phyloP scores from a whole-genome alignment of 2,888 invertebrate species.

The Phengaris arion region DNA sequence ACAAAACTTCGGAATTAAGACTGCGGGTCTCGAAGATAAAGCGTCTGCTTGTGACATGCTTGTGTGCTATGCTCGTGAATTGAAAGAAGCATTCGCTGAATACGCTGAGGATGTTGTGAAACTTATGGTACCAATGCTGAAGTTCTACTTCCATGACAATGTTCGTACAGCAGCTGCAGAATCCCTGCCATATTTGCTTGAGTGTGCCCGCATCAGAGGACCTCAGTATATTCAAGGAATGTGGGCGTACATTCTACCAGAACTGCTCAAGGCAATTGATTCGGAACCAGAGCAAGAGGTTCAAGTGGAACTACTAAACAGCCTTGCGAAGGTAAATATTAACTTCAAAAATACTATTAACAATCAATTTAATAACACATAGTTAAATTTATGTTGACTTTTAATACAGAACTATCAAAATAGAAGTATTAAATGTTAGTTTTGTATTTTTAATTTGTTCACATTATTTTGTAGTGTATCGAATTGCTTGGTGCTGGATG shows the following conservation, averaged over 20 bases:
- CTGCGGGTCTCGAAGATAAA: slow-evolving; percentile 95
- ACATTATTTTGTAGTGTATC: slow-evolving; percentile 82
- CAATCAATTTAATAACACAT: too few relatives aligned
- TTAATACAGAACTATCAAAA: not conserved
- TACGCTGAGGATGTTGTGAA: slow-evolving; percentile 85
- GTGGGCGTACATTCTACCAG: slow-evolving; percentile 94
- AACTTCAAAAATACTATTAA: too few relatives aligned
- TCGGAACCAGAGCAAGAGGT: slow-evolving; percentile 95
- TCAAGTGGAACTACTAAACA: slow-evolving; percentile 88
- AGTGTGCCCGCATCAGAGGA: slow-evolving; percentile 92
- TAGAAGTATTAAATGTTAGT: not conserved
- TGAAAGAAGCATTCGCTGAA: slow-evolving; percentile 87
- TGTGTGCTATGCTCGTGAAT: slow-evolving; percentile 95
- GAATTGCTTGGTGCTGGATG: slow-evolving; percentile 92
- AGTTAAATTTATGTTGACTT: too few relatives aligned
- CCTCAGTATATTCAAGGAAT: slow-evolving; percentile 83
- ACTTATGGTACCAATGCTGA: slow-evolving; percentile 92
- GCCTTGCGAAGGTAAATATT: slow-evolving; percentile 83
- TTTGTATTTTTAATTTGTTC: not conserved
- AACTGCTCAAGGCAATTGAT: slow-evolving; percentile 91
- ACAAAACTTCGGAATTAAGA: slow-evolving; percentile 96
- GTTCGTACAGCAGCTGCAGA: slow-evolving; percentile 96
- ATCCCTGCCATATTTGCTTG: slow-evolving; percentile 91
- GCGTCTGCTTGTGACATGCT: slow-evolving; percentile 98
- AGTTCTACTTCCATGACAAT: slow-evolving; percentile 96